Conservation (phyloP, 2,113 vertebrate genomes). For the Turdus rufiventris region DNA sequence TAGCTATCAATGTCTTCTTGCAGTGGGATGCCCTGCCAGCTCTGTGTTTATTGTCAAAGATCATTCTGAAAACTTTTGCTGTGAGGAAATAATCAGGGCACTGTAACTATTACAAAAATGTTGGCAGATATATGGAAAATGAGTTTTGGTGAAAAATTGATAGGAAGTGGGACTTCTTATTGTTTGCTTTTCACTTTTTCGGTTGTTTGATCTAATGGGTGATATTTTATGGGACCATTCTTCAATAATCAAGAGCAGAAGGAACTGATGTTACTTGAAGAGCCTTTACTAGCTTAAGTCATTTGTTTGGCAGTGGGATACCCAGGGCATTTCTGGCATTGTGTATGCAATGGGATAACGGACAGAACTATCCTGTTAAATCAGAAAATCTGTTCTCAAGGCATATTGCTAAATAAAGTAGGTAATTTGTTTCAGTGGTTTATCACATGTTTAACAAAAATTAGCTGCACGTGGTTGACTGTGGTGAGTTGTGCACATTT, state of each 20-base stretch:
- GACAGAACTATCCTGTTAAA: conserved; percentile 7
- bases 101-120: not conserved
- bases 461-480: not conserved
- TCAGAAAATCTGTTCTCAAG: conserved; percentile 35
- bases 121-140: not conserved
- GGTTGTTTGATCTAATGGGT: not conserved
- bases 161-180: not conserved
- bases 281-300: not conserved
- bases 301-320: not conserved
- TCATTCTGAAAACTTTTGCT: not conserved
- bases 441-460: conserved; percentile 42
- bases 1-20: not conserved
- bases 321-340: not conserved
- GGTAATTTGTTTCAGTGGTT: conserved; percentile 32
- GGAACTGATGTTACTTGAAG: not conserved
- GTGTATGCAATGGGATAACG: not conserved
- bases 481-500: not conserved
- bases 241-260: not conserved
- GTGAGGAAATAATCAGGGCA: not conserved
- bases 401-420: conserved; percentile 6
- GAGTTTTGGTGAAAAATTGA: not conserved
- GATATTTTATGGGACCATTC: not conserved
- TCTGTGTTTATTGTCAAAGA: not conserved
- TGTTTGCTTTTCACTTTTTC: not conserved
- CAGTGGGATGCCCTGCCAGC: not conserved